phyloP scores from a whole-genome alignment of 2,113 vertebrate species.

The Ramphastos sulfuratus region DNA sequence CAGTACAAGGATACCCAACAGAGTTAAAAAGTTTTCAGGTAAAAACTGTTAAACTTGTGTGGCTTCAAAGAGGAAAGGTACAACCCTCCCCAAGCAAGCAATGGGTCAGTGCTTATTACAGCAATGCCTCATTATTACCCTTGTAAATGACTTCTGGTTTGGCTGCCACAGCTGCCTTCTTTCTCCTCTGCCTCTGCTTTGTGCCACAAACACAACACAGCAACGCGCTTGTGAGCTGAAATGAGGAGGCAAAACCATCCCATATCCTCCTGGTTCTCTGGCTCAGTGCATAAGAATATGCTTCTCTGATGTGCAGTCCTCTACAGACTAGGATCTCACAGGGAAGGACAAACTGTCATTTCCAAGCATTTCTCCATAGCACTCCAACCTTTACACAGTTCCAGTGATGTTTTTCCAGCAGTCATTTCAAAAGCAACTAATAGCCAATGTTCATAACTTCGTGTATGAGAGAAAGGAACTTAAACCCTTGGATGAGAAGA shows the following conservation, averaged over 20 bases:
- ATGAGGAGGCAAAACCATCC: background rate
- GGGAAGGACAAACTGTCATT: background rate
- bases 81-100: background rate
- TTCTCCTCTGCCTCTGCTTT: background rate
- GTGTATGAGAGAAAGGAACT: background rate
- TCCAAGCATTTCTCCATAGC: background rate
- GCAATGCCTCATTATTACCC: background rate
- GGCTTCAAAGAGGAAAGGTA: background rate
- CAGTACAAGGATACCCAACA: background rate
- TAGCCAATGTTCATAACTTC: background rate
- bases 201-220: background rate
- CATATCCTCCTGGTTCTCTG: background rate
- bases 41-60: background rate
- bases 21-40: background rate
- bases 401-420: background rate
- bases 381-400: background rate
- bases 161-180: background rate
- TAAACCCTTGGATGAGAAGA: background rate
- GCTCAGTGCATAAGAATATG: background rate
- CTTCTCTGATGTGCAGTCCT: background rate
- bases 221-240: background rate
- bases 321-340: background rate
- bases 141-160: background rate
- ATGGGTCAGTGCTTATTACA: conserved; percentile 40
- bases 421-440: background rate